Percentiles rank a stretch among this genome's conserved stretches.
Evolutionary conservation across 53 echinoderm and acorn worm genomes (phyloP).

Genomic region (Glandiceps talaboti): DNA sequence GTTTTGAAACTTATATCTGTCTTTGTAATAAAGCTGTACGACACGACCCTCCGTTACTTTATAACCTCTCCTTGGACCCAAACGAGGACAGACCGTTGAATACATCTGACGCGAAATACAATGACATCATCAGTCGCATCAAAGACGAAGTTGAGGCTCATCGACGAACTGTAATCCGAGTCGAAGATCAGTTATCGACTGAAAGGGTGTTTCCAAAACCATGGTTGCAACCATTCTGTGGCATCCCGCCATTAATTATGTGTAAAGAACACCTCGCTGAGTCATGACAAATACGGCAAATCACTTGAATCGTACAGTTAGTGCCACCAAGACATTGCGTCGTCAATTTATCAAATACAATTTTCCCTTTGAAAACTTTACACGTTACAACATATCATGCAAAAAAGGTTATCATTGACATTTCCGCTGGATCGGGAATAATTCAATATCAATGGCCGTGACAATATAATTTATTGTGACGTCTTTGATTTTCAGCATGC

Average conservation of each 20-base stretch:
- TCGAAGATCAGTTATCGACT: constrained; percentile 54
- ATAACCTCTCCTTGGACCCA: constrained; percentile 64
- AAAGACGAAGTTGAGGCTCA: constrained; percentile 46
- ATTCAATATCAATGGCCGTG: no score
- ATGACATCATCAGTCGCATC: constrained; percentile 34
- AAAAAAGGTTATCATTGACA: no score
- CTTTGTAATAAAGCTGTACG: constrained; percentile 49
- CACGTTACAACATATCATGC: no score
- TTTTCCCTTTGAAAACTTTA: no score
- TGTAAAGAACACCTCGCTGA: constrained; percentile 58
- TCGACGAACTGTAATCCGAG: constrained; percentile 23
- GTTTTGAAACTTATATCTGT: constrained; percentile 80
- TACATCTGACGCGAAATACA: constrained; percentile 37
- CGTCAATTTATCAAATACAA: no score
- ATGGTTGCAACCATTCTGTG: constrained; percentile 87
- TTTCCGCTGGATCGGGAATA: no score
- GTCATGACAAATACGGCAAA: no score
- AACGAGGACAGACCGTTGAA: constrained; percentile 56
- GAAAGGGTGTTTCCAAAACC: constrained; percentile 53
- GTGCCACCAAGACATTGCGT: no score
- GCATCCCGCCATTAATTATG: constrained; percentile 63
- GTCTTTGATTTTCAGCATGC: no score
- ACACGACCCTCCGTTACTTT: constrained; percentile 85
- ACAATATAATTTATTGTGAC: no score
- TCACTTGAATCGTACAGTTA: no score